These are phyloP conservation scores for Lamprologus speciosus DNA, from an alignment of 2,113 vertebrate species.

Conservation along the genomic window DNA sequence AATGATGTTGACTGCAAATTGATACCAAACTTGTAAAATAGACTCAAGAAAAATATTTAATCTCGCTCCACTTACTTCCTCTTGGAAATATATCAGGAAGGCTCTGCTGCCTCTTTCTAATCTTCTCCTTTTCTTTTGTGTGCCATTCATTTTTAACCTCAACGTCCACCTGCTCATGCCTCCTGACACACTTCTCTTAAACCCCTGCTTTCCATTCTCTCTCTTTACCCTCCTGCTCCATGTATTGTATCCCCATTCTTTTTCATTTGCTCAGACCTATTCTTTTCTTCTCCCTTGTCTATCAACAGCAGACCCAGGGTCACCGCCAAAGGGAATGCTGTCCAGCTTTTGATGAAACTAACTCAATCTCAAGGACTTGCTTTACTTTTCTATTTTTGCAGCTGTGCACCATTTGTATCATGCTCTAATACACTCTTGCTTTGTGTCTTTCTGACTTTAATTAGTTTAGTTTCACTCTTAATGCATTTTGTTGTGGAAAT, in stretches of 20 bases:
- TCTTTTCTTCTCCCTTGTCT: not conserved
- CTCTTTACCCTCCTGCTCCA: not conserved
- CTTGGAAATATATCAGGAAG: not conserved
- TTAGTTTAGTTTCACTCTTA: not conserved
- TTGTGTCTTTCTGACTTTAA: not conserved
- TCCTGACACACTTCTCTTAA: not conserved
- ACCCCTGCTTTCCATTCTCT: not conserved
- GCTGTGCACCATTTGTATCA: not conserved
- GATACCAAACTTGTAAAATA: not conserved
- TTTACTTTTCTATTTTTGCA: not conserved
- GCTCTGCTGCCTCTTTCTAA: not conserved
- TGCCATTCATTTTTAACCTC: conserved; percentile 14
- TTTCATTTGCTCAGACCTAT: conserved; percentile 26
- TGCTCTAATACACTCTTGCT: not conserved
- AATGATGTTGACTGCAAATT: not conserved
- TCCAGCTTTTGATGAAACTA: conserved; percentile 1
- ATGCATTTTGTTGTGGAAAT: not conserved
- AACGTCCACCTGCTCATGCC: not conserved
- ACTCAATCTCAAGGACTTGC: conserved; percentile 2
- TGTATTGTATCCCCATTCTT: not conserved
- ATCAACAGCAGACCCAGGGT: conserved; percentile 18
- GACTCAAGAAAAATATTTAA: not conserved
- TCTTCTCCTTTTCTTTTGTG: not conserved
- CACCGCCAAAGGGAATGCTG: conserved; percentile 2
- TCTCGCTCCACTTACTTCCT: not conserved